Base-by-base conservation (phyloP, 2,888 invertebrate genomes). In the Chymomyza amoena region DNA sequence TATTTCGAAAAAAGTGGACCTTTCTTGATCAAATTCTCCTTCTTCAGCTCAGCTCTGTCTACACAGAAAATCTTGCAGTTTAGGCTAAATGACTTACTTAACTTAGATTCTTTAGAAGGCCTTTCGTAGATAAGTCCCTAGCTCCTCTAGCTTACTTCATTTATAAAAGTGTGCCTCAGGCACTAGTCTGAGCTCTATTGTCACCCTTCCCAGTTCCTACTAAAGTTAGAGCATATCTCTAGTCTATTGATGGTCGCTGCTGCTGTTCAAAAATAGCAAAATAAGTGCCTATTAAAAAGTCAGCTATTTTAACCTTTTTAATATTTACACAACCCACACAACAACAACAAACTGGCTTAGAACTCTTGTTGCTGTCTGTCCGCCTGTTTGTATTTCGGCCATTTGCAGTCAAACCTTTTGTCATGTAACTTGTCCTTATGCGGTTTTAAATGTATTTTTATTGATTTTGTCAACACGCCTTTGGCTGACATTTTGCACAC, bases 391-490 rank as follows among this genome's bases (percentile, higher is more conserved):
- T 54, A n/a, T 54, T 54, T 15, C 36, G 64, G 15, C 25, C 45
- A 20, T 61, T 51, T 32, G n/a, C 51, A 67, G 70, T 52, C 54
- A 71, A 80, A 71, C 64, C 73, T 66, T 70, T 81, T 60, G 73
- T 80, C 72, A 61, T 78, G 74, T 66, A 66, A 73, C 66, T 20
- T 73, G 74, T 73, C 73, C 63, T 69, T 68, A 57, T 74, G 65
- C 59, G 66, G 75, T 62, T 80, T 70, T 75, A 80, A 80, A 80
- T 78, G 83, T 82, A 73, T 80, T 78, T 74, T 72, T 78, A 87
- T 84, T 84, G 83, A 83, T 87, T 83, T 76, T 82, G 76, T 78
- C 69, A 61, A 71, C 28, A 68, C 15, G 80, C 68, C 76, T 28
- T 74, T 71, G 80, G 80, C 87, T 75, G 79, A 71, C 76, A 66